Percentiles rank a stretch among this genome's conserved stretches.
Evolutionary conservation across 1,140 invertebrate genomes (phyloP).

Genomic region (Thaumatotibia leucotreta): DNA sequence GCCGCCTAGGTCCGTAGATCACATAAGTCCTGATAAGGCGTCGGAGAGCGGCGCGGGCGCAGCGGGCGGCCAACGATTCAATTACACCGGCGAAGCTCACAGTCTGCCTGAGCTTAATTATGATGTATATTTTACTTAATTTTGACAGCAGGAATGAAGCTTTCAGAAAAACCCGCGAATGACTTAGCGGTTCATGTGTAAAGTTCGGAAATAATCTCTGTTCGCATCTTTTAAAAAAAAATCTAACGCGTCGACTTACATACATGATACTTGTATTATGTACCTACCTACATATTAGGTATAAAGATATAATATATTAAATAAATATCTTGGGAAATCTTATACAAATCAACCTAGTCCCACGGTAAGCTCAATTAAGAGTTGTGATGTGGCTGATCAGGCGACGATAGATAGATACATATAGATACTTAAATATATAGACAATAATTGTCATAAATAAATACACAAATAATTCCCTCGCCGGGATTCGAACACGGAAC

Average conservation of each 20-base stretch:
- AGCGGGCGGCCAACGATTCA: background rate
- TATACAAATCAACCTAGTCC: too few relatives aligned
- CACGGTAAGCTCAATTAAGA: too few relatives aligned
- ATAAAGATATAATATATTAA: too few relatives aligned
- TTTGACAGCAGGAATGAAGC: background rate
- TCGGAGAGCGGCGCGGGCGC: background rate
- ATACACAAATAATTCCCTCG: too few relatives aligned
- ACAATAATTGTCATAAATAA: too few relatives aligned
- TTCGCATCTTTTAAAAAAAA: background rate
- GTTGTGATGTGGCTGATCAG: too few relatives aligned
- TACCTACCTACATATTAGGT: too few relatives aligned
- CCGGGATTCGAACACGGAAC: too few relatives aligned
- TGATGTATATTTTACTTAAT: conserved; percentile 3
- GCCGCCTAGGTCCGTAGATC: background rate
- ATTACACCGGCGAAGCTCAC: background rate
- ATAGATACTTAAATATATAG: too few relatives aligned
- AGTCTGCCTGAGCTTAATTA: background rate
- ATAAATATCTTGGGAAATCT: too few relatives aligned
- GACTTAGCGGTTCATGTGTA: background rate
- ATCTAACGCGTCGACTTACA: background rate
- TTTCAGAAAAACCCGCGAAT: background rate
- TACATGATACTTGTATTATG: too few relatives aligned
- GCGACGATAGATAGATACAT: too few relatives aligned
- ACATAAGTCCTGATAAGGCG: background rate
- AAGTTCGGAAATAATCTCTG: background rate